Conservation (phyloP, 1,140 invertebrate genomes). For the Drosophila ohnishii region DNA sequence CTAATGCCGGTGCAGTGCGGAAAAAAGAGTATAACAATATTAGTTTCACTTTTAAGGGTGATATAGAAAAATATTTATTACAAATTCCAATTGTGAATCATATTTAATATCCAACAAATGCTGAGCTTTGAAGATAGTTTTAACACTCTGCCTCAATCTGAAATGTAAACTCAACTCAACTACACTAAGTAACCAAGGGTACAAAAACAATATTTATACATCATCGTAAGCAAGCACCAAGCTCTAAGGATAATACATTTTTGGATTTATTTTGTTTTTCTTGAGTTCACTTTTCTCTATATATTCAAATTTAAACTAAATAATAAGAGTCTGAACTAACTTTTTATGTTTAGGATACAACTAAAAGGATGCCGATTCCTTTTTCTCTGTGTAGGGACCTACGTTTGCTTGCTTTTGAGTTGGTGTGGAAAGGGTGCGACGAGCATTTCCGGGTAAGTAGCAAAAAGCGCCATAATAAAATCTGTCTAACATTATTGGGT, state of each 20-base stretch:
- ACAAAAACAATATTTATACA: too few relatives aligned
- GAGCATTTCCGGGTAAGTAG: conserved; percentile 72
- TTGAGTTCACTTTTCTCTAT: not conserved
- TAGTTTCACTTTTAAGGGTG: not conserved
- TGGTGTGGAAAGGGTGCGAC: conserved; percentile 52
- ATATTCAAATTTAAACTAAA: not conserved
- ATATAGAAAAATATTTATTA: not conserved
- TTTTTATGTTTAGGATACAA: not conserved
- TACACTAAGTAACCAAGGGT: too few relatives aligned
- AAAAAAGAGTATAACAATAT: too few relatives aligned
- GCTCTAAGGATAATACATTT: too few relatives aligned
- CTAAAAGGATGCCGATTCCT: not conserved
- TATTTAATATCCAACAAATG: not conserved
- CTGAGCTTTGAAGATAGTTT: not conserved
- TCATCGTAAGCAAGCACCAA: too few relatives aligned
- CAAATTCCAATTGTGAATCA: not conserved
- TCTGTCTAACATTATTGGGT: conserved; percentile 61
- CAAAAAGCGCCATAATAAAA: conserved; percentile 66
- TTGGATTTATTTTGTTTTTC: too few relatives aligned
- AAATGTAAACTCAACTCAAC: too few relatives aligned
- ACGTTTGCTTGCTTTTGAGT: conserved; percentile 12
- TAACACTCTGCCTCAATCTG: not conserved
- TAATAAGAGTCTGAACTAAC: not conserved
- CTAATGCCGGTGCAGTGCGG: too few relatives aligned
- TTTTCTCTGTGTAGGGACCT: conserved; percentile 2